These are phyloP conservation scores for Drosophila burlai DNA, from an alignment of 1,140 invertebrate species.

Conservation along the genomic window DNA sequence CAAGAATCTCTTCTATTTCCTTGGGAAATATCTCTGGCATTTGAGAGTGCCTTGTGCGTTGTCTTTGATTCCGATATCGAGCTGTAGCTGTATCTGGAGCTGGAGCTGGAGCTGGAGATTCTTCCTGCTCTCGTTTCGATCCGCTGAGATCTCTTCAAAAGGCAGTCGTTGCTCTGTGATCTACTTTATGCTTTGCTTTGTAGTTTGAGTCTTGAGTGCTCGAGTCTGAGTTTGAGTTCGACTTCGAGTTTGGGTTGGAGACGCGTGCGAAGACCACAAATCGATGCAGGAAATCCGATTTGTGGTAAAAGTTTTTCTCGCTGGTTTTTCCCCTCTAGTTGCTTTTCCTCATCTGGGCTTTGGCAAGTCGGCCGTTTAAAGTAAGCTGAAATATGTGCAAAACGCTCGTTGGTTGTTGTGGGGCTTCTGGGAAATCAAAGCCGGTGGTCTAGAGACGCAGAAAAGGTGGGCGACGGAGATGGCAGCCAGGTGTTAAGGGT, in stretches of 20 bases:
- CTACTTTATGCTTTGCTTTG: constrained; percentile 45
- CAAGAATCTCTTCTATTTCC: constrained; percentile 79
- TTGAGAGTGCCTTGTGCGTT: constrained; percentile 35
- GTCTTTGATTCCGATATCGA: constrained; percentile 43
- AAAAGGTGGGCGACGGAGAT: constrained; percentile 1
- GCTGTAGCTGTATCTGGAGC: neutral
- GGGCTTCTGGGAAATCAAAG: constrained; percentile 48
- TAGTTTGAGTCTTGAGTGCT: neutral
- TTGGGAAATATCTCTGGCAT: constrained; percentile 81
- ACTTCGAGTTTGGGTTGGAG: constrained; percentile 3
- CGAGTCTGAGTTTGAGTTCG: neutral
- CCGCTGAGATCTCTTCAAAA: constrained; percentile 24
- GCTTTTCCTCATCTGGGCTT: constrained; percentile 17
- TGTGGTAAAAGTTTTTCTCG: constrained; percentile 72
- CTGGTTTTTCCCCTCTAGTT: neutral
- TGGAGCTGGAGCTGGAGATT: constrained; percentile 12
- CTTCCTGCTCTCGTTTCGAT: constrained; percentile 59
- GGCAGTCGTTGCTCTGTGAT: constrained; percentile 49
- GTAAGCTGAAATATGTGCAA: constrained; percentile 46
- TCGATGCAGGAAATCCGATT: constrained; percentile 76
- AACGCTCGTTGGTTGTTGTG: constrained; percentile 25
- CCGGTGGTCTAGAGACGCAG: constrained; percentile 13
- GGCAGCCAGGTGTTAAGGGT: constrained; percentile 31
- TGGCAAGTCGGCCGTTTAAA: constrained; percentile 45
- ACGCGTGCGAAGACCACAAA: constrained; percentile 62